These are phyloP conservation scores for Bambusicola thoracicus DNA, from an alignment of 2,113 vertebrate species.

Conservation along the genomic window DNA sequence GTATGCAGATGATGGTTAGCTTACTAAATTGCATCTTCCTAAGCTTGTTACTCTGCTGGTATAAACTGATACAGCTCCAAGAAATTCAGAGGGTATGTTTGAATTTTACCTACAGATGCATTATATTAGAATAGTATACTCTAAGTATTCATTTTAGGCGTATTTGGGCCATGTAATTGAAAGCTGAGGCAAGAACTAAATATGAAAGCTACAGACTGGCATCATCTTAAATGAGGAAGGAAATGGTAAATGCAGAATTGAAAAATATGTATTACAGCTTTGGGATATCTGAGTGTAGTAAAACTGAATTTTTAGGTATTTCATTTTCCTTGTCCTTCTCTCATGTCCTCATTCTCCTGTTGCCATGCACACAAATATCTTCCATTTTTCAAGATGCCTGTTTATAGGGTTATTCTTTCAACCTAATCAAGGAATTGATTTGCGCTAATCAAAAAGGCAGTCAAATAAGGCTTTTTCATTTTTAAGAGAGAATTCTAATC, in stretches of 20 bases:
- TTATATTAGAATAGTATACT: background rate
- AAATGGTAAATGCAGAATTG: conserved; percentile 5
- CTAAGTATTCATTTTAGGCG: accelerated
- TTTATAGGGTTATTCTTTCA: conserved; percentile 8
- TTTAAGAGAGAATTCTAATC: conserved; percentile 7
- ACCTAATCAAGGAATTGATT: background rate
- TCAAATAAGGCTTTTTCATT: background rate
- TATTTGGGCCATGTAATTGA: background rate
- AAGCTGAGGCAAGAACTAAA: background rate
- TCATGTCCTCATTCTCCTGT: background rate
- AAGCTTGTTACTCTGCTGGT: background rate
- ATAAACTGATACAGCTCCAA: background rate
- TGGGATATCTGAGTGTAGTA: background rate
- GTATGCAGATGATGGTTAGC: background rate
- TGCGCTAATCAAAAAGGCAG: conserved; percentile 17
- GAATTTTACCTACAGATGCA: background rate
- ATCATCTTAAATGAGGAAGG: background rate
- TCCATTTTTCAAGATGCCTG: background rate
- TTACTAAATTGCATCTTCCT: background rate
- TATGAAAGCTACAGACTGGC: background rate
- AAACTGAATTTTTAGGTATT: background rate
- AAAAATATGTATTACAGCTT: background rate
- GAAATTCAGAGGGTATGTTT: background rate
- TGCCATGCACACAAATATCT: background rate
- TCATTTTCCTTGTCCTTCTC: background rate